phyloP scores from a whole-genome alignment of 1,140 invertebrate species.

The Bombus polaris region DNA sequence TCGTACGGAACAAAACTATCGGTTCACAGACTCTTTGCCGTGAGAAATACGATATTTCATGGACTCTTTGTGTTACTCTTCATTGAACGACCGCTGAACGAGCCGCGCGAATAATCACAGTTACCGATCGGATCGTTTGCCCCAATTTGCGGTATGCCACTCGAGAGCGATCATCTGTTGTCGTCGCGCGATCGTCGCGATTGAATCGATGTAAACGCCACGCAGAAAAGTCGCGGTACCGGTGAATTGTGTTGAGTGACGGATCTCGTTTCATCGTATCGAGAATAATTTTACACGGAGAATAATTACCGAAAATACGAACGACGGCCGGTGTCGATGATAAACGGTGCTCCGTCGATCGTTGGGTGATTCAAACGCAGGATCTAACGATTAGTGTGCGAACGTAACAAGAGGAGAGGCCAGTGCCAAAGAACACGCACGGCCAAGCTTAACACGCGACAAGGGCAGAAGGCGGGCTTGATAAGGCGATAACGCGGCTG shows the following conservation, averaged over 20 bases:
- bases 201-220: constrained; percentile 48
- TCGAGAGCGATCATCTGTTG: constrained; percentile 6
- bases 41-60: background rate
- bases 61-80: background rate
- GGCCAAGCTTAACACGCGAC: constrained; percentile 1
- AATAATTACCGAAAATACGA: background rate
- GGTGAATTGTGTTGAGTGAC: constrained; percentile 70
- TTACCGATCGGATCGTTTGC: constrained; percentile 11
- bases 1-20: background rate
- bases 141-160: constrained; percentile 1
- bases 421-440: background rate
- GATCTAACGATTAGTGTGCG: constrained; percentile 15
- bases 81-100: background rate
- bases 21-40: background rate
- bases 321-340: background rate
- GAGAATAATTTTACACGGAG: constrained; percentile 3
- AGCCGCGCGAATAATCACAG: constrained; percentile 1
- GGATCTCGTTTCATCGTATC: constrained; percentile 17
- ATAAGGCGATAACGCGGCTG: constrained; percentile 67
- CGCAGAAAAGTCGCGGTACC: constrained; percentile 27
- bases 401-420: background rate
- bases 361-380: background rate
- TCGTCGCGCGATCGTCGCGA: constrained; percentile 49
- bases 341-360: constrained; percentile 17
- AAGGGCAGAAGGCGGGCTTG: constrained; percentile 25